Percentiles rank a stretch among this genome's conserved stretches.
Evolutionary conservation across 2,797 vertebrate species (phyloP).

Genomic region (Coracias cyanogaster): DNA sequence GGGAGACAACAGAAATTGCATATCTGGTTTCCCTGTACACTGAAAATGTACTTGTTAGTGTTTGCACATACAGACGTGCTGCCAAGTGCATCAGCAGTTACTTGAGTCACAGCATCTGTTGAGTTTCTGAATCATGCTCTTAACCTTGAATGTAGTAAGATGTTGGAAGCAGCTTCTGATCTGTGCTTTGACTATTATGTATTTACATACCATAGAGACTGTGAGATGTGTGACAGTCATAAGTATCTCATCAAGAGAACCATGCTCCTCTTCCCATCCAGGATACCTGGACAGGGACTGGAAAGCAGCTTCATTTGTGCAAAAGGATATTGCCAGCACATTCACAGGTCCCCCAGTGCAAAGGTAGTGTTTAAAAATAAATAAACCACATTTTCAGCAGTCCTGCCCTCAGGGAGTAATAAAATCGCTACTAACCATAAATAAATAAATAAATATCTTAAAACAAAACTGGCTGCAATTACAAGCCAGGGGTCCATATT

Average conservation of each 20-base stretch:
- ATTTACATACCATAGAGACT: background rate
- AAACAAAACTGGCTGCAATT: background rate
- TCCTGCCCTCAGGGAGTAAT: background rate
- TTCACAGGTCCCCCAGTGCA: background rate
- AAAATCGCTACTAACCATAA: background rate
- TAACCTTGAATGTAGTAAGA: slow-evolving; percentile 41
- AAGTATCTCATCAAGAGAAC: background rate
- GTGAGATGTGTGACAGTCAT: background rate
- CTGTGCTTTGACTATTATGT: background rate
- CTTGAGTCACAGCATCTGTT: slow-evolving; percentile 70
- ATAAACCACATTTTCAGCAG: background rate
- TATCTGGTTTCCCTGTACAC: background rate
- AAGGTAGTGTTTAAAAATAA: background rate
- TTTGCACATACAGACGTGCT: slow-evolving; percentile 52
- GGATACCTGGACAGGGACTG: background rate
- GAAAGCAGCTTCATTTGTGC: background rate
- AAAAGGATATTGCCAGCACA: background rate
- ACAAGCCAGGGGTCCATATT: background rate
- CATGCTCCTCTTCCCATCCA: background rate
- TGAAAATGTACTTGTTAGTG: slow-evolving; percentile 46
- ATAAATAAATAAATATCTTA: background rate
- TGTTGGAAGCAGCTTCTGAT: slow-evolving; percentile 1
- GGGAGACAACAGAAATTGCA: background rate
- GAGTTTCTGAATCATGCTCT: slow-evolving; percentile 61
- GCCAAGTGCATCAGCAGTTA: slow-evolving; percentile 62